phyloP scores from a whole-genome alignment of 2,113 vertebrate species.

The Leuciscus idus region DNA sequence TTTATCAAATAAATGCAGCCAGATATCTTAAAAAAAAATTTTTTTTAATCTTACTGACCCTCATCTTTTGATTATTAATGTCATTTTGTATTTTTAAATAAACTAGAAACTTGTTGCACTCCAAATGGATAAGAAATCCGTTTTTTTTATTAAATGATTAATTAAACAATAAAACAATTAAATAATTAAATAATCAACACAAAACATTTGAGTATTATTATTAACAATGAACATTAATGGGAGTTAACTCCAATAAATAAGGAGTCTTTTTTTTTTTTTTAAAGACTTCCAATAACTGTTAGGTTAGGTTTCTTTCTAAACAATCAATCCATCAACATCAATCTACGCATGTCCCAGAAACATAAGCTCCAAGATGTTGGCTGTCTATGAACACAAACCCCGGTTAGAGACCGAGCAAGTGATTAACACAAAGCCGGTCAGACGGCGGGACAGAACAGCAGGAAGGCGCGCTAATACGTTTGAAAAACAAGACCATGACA shows the following conservation, averaged over 20 bases:
- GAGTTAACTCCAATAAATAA: too few species aligned
- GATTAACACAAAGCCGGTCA: not conserved
- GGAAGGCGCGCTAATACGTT: conserved; percentile 23
- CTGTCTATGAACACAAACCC: not conserved
- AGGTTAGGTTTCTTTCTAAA: not conserved
- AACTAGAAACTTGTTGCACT: not conserved
- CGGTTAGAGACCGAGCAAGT: not conserved
- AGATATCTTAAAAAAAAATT: too few species aligned
- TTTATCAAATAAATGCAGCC: not conserved
- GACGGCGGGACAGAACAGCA: not conserved
- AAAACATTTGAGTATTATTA: not conserved
- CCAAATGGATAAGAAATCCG: too few species aligned
- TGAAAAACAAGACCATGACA: not conserved
- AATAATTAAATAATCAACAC: not conserved
- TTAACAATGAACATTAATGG: too few species aligned
- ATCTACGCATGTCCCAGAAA: not conserved
- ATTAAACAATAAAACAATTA: not conserved
- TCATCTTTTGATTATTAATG: not conserved
- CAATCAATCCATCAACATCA: not conserved
- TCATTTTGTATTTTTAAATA: not conserved
- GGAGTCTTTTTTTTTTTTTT: not conserved
- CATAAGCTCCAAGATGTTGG: not conserved
- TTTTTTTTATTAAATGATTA: not conserved
- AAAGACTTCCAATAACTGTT: not conserved
- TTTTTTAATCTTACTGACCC: not conserved